Evolutionary conservation across 2,797 vertebrate genomes (phyloP).

Genomic region (Chloroceryle amazona): DNA sequence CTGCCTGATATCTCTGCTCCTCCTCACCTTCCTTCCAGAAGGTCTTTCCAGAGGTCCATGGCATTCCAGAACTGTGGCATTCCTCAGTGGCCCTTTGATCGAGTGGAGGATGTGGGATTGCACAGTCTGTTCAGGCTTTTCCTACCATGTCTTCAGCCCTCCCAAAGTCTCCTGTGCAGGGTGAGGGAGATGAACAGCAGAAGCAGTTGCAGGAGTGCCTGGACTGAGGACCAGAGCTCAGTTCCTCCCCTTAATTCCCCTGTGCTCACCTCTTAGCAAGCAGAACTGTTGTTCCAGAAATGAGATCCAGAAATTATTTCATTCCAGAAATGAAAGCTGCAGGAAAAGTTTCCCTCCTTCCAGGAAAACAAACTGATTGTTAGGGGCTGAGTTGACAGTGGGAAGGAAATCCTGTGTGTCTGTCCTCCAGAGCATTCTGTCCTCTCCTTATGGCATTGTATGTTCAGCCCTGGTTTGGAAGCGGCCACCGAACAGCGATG

Average conservation of each 20-base stretch:
- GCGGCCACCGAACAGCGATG: neutral
- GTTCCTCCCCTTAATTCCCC: neutral
- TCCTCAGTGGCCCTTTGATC: neutral
- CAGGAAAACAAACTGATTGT: neutral
- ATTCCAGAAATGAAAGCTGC: neutral
- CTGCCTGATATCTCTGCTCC: neutral
- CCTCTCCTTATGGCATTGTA: neutral
- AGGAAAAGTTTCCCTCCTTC: neutral
- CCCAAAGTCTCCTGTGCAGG: neutral
- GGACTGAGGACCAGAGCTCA: neutral
- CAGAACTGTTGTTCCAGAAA: neutral
- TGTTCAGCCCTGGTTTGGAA: neutral
- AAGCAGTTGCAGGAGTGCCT: neutral
- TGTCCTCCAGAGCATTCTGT: neutral
- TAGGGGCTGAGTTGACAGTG: neutral
- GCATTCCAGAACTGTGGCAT: neutral
- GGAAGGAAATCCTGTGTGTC: neutral
- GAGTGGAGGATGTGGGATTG: neutral
- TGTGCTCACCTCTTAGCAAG: neutral
- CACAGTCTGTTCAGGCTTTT: neutral
- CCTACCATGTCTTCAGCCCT: neutral
- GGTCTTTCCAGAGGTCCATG: neutral
- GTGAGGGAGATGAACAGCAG: neutral
- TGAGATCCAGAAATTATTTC: neutral
- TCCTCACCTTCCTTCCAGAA: neutral